phyloP scores from a whole-genome alignment of 2,113 vertebrate genomes.

The Antigone vipio region DNA sequence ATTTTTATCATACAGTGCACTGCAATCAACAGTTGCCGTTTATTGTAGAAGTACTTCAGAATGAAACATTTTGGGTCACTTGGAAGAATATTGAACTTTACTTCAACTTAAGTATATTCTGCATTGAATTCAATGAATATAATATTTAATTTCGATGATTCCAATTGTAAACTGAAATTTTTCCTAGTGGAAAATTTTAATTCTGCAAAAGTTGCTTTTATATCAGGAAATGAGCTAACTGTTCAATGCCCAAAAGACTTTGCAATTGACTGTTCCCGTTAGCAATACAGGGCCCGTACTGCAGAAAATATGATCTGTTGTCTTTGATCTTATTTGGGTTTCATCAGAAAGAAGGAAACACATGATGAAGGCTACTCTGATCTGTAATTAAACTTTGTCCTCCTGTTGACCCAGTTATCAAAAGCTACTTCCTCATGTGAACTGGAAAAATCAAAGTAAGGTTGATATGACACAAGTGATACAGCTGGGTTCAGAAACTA shows the following conservation, averaged over 20 bases:
- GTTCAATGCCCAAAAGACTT: background rate
- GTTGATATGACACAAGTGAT: background rate
- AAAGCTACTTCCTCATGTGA: background rate
- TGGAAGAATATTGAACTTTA: background rate
- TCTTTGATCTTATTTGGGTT: background rate
- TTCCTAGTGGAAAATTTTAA: background rate
- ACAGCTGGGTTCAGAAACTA: background rate
- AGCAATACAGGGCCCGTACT: background rate
- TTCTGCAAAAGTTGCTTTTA: background rate
- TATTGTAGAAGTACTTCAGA: background rate
- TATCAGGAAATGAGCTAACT: background rate
- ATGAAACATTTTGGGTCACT: background rate
- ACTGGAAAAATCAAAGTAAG: background rate
- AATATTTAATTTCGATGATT: background rate
- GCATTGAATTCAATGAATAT: background rate
- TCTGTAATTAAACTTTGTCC: background rate
- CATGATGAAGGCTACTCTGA: background rate
- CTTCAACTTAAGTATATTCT: background rate
- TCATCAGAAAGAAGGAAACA: background rate
- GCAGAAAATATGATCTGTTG: background rate
- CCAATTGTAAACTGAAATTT: background rate
- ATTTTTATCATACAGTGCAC: background rate
- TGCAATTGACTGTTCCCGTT: background rate
- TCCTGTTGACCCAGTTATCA: background rate
- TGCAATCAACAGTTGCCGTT: background rate